A percentile compares a stretch with the other conserved stretches of the same genome.
These are phyloP conservation scores for Pelecanus crispus DNA, from an alignment of 2,113 vertebrate genomes.

Conservation along the genomic window DNA sequence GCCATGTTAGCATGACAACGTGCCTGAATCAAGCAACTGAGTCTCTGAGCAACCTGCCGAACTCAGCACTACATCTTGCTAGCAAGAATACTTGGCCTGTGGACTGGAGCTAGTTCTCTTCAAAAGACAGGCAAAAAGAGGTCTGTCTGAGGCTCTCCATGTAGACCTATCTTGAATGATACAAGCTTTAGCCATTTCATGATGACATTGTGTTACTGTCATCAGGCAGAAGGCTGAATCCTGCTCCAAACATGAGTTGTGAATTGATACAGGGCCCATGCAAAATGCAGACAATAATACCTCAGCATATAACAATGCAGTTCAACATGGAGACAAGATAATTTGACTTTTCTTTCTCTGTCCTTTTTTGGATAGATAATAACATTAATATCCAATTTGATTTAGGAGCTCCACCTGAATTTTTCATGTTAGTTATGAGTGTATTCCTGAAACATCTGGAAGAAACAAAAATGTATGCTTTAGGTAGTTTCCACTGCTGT, in stretches of 20 bases:
- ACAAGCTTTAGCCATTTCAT: background rate
- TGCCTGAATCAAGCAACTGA: background rate
- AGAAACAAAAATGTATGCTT: background rate
- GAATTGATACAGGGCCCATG: background rate
- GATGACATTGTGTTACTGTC: background rate
- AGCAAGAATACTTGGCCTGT: background rate
- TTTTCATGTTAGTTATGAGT: background rate
- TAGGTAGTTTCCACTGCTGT: background rate
- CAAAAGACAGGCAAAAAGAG: background rate
- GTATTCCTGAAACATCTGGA: constrained; percentile 13
- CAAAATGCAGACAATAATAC: background rate
- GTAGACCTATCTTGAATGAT: background rate
- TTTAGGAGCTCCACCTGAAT: background rate
- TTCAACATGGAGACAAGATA: background rate
- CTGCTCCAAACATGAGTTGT: background rate
- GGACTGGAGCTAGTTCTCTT: background rate
- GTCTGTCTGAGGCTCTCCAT: background rate
- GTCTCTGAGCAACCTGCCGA: background rate
- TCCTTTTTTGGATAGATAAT: background rate
- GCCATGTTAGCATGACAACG: background rate
- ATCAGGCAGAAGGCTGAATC: background rate
- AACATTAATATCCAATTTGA: background rate
- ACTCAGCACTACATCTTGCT: background rate
- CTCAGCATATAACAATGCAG: background rate
- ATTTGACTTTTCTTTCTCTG: background rate